Conservation (phyloP, 2,113 vertebrate genomes). For the Lontra canadensis region DNA sequence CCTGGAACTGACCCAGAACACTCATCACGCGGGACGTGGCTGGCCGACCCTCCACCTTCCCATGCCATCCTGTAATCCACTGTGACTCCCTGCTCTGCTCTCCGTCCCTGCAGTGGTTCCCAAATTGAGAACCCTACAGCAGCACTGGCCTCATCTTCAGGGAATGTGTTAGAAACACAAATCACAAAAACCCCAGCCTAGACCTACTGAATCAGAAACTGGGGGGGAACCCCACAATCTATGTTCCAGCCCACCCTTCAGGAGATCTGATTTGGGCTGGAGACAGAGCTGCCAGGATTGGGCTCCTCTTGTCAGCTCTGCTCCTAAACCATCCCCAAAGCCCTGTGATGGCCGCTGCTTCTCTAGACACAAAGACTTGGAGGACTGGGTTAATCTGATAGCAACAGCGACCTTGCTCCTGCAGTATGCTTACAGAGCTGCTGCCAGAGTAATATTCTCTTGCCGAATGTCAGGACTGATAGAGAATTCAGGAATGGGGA, state of each 20-base stretch:
- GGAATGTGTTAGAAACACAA: neutral
- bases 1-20: neutral
- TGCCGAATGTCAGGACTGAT: neutral
- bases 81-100: neutral
- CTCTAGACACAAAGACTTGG: neutral
- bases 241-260: neutral
- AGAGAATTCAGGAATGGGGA: neutral
- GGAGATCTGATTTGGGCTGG: neutral
- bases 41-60: accelerated
- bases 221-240: neutral
- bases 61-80: too few species aligned
- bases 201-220: neutral
- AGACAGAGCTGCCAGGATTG: accelerated
- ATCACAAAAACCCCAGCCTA: neutral
- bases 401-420: neutral
- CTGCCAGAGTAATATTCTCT: neutral
- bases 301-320: neutral
- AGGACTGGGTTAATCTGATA: neutral
- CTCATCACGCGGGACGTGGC: accelerated
- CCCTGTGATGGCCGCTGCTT: accelerated
- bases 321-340: neutral
- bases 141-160: too few species aligned
- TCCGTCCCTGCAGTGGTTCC: neutral
- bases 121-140: neutral
- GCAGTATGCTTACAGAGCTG: neutral